Base-by-base conservation (phyloP, 2,113 vertebrate species). In the Scomber scombrus region DNA sequence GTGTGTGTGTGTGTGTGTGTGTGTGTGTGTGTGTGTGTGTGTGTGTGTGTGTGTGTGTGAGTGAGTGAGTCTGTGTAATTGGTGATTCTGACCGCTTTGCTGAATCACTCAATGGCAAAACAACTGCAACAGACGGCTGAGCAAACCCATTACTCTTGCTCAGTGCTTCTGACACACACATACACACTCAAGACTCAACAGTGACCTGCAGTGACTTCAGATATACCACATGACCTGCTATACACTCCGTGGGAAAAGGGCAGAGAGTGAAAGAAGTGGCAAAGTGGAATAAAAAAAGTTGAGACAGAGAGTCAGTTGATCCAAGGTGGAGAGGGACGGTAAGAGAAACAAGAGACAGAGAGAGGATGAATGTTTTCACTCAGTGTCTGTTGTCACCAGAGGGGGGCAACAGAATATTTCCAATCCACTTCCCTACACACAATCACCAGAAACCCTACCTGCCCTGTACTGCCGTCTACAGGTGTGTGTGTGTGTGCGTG, bases 71-170 rank as follows among this genome's bases (percentile, higher is more conserved):
- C 69, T 78, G 51, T 80, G 69, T 91, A 75, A 84, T 83, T 85
- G 72, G 72, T 76, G 70, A 89, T 85, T 92, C 86, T 71, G 85
- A 84, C 68, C 68, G 26, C 83, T 88, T 91, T 88, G 83, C 71
- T 21, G 62, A 75, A 89, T 89, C 87, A 89, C 85, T 93, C 89
- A 82, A 49, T 19, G 29, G 58, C 78, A 88, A 91, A 91, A 91
- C 88, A 83, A 89, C 82, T 80, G 84, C 76, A 91, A 88, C 75
- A 85, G 91, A 76, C 74, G 80, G 88, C 88, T 91, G 91, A 93
- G 88, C 91, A 93, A 93, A 92, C 87, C 88, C 89, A 91, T 93
- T 93, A 91, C 92, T 91, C 83, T 90, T 88, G 82, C 84, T 91
- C 91, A 91, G 64, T 91, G 91, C 80, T 84, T 92, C 84, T 88